These are phyloP conservation scores for Athalia circularis DNA, from an alignment of 2,888 invertebrate species.

Conservation along the genomic window DNA sequence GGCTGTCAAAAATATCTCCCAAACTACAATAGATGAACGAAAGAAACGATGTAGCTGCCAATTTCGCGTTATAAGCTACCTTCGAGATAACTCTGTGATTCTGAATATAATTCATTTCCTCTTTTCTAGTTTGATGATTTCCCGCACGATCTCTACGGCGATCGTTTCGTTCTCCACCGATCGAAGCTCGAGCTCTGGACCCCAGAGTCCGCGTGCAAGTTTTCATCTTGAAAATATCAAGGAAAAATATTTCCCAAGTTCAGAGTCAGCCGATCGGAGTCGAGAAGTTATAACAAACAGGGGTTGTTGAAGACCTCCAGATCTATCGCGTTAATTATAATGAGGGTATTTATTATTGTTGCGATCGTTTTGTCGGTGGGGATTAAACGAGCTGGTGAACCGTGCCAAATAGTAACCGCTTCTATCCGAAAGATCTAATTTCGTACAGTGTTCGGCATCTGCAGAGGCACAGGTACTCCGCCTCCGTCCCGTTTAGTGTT, in stretches of 20 bases:
- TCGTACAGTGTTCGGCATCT: constrained; percentile 37
- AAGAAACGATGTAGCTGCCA: constrained; percentile 46
- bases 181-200: too few relatives aligned
- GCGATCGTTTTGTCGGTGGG: constrained; percentile 19
- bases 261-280: too few relatives aligned
- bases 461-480: not conserved
- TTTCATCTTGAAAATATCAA: too few relatives aligned
- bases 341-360: constrained; percentile 19
- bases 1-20: constrained; percentile 45
- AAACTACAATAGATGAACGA: constrained; percentile 46
- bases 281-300: too few relatives aligned
- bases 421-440: constrained; percentile 41
- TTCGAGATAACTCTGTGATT: constrained; percentile 19
- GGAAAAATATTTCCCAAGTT: too few relatives aligned
- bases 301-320: too few relatives aligned
- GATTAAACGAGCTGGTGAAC: constrained; percentile 38
- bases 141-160: not conserved
- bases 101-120: not conserved
- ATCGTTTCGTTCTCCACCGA: too few relatives aligned
- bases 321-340: not conserved
- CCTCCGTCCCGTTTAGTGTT: not conserved
- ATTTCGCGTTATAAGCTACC: constrained; percentile 2
- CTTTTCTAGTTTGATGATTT: not conserved
- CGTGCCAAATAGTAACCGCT: constrained; percentile 37
- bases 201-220: too few relatives aligned